phyloP scores from a whole-genome alignment of 30 jellyfish, hydroid and myxozoan species.

The Clytia hemisphaerica region DNA sequence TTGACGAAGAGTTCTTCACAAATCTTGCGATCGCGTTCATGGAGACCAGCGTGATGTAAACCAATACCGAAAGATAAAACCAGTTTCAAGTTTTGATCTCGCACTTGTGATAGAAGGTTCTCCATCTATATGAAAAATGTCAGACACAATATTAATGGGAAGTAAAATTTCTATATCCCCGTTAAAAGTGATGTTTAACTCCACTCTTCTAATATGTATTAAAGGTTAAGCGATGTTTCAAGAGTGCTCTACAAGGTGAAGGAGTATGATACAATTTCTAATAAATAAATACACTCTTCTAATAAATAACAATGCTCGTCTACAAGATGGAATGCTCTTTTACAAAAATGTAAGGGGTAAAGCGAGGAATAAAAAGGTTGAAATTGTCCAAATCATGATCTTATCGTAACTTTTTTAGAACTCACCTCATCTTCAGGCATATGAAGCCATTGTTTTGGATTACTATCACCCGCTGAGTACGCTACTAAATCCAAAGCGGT shows the following conservation, averaged over 20 bases:
- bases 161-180: too few species aligned
- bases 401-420: neutral
- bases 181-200: too few species aligned
- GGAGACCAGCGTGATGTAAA: conserved; percentile 98
- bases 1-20: conserved; percentile 88
- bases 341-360: neutral
- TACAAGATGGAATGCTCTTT: neutral
- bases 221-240: too few species aligned
- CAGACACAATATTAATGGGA: neutral
- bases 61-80: conserved; percentile 97
- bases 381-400: too few species aligned
- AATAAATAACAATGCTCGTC: neutral
- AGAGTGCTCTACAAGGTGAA: too few species aligned
- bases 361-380: neutral
- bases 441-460: conserved; percentile 97
- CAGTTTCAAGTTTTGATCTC: conserved; percentile 83
- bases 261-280: neutral
- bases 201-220: too few species aligned
- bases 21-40: conserved; percentile 80
- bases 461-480: conserved; percentile 71
- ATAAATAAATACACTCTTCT: neutral
- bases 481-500: conserved; percentile 97
- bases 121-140: conserved; percentile 44
- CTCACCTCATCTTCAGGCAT: conserved; percentile 86
- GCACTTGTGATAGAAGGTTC: conserved; percentile 59